These are phyloP conservation scores for Chinchilla lanigera DNA, from an alignment of 2,113 vertebrate species.

Conservation along the genomic window DNA sequence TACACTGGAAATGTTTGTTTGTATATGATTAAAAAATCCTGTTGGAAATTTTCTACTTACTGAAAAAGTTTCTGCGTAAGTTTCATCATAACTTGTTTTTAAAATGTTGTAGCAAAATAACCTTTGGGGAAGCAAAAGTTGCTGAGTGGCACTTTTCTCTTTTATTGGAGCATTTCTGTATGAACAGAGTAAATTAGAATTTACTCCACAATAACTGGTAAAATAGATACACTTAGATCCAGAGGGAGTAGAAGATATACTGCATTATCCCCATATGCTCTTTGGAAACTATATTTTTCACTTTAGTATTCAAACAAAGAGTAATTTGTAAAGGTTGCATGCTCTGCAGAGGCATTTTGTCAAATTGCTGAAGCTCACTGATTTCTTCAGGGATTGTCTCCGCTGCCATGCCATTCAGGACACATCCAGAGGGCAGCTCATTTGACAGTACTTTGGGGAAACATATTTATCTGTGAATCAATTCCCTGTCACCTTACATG, in stretches of 20 bases:
- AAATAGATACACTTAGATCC: constrained; percentile 68
- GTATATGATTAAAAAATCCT: constrained; percentile 22
- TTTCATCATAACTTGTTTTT: constrained; percentile 33
- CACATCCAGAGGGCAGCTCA: constrained; percentile 72
- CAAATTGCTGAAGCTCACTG: constrained; percentile 76
- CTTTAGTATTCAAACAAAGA: constrained; percentile 78
- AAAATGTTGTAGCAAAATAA: constrained; percentile 27
- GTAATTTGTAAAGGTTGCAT: constrained; percentile 73
- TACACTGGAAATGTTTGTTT: neutral
- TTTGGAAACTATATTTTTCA: constrained; percentile 71
- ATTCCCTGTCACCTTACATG: constrained; percentile 80
- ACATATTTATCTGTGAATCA: constrained; percentile 79
- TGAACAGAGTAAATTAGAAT: constrained; percentile 78
- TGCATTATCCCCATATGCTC: constrained; percentile 58
- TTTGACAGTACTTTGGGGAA: constrained; percentile 77
- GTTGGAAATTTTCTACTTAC: neutral
- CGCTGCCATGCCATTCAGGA: constrained; percentile 65
- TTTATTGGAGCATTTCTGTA: constrained; percentile 73
- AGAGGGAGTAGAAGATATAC: constrained; percentile 65
- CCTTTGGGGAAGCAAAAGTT: constrained; percentile 64
- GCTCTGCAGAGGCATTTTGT: constrained; percentile 74
- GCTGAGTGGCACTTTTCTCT: constrained; percentile 52
- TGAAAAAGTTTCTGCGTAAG: neutral
- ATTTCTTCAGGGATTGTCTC: constrained; percentile 78
- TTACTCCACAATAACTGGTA: constrained; percentile 66